These are phyloP conservation scores for Mellilla xanthometata DNA, from an alignment of 2,888 invertebrate species.

Conservation along the genomic window DNA sequence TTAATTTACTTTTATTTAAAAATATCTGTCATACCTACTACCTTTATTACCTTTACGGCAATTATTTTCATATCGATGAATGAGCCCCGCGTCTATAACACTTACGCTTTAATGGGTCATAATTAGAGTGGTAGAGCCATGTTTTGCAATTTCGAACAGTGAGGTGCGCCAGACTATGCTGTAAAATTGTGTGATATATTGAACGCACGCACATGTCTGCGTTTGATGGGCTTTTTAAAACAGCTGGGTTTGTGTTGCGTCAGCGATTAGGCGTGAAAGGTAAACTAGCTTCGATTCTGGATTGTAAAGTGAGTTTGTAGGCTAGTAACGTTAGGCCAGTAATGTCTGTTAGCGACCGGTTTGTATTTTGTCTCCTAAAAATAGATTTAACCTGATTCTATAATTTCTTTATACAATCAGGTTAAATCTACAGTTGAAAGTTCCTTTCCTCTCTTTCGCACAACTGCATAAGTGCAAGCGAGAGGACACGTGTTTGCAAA, in stretches of 20 bases:
- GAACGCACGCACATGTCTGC: slow-evolving; percentile 8
- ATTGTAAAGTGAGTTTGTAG: not conserved
- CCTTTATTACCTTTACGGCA: slow-evolving; percentile 7
- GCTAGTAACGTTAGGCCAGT: not conserved
- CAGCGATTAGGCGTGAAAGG: slow-evolving; percentile 46
- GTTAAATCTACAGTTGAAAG: too few species aligned
- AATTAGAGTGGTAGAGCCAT: slow-evolving; percentile 29
- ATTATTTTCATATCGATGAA: slow-evolving; percentile 29
- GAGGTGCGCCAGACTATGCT: slow-evolving; percentile 31
- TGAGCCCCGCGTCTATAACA: slow-evolving; percentile 28
- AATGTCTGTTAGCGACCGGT: slow-evolving; percentile 2
- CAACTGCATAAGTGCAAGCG: too few species aligned
- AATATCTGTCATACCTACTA: slow-evolving; percentile 5
- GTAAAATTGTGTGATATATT: slow-evolving; percentile 18
- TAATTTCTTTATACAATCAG: too few species aligned
- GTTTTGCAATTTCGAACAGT: slow-evolving; percentile 28
- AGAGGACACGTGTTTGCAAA: too few species aligned
- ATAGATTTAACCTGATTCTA: too few species aligned
- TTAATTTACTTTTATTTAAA: too few species aligned
- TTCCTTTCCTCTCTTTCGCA: too few species aligned
- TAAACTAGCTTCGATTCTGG: slow-evolving; percentile 27
- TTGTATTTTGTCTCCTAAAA: not conserved
- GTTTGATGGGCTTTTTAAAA: slow-evolving; percentile 18
- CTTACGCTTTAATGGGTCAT: slow-evolving; percentile 29
- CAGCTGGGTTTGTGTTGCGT: slow-evolving; percentile 35